These are phyloP conservation scores for Benitochromis conjunctus DNA, from an alignment of 2,113 vertebrate genomes.

Conservation along the genomic window DNA sequence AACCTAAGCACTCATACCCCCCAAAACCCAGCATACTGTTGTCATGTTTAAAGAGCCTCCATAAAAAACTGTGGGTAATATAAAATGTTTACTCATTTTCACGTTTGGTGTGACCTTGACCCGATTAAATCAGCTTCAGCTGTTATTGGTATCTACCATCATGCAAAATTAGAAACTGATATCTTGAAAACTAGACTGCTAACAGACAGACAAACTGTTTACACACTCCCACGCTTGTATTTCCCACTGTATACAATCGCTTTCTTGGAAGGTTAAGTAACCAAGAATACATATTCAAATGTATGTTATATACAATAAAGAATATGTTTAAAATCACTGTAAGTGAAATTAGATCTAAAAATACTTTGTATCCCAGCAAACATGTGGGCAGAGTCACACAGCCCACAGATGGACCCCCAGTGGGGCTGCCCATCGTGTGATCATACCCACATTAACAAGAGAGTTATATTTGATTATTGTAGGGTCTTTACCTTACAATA, in stretches of 20 bases:
- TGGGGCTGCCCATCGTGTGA: neutral
- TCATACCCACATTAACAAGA: neutral
- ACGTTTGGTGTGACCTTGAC: neutral
- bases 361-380: neutral
- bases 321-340: neutral
- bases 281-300: neutral
- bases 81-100: neutral
- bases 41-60: neutral
- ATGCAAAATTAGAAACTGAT: neutral
- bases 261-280: neutral
- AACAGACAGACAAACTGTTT: neutral
- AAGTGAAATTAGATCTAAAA: neutral
- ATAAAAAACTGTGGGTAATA: neutral
- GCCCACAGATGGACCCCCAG: neutral
- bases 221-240: neutral
- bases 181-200: neutral
- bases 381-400: neutral
- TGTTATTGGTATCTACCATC: neutral
- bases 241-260: rapidly evolving
- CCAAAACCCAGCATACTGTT: neutral
- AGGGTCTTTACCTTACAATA: neutral
- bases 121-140: neutral
- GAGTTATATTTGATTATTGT: neutral
- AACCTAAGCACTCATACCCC: neutral
- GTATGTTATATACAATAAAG: neutral